phyloP scores from a whole-genome alignment of 2,113 vertebrate species.

The Cichladusa arquata region DNA sequence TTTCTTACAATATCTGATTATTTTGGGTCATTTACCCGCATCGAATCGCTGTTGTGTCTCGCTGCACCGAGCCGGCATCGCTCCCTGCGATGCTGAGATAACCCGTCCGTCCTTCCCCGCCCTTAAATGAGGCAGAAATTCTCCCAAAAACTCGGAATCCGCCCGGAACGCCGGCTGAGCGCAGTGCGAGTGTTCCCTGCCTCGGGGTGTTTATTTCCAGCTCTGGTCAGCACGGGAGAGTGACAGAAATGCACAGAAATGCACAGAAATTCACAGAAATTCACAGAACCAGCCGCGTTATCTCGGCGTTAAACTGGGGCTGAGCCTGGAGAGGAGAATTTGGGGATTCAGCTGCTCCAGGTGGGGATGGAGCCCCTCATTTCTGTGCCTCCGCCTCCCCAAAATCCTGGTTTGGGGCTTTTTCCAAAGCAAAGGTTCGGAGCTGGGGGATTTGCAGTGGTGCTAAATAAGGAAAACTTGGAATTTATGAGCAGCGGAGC shows the following conservation, averaged over 20 bases:
- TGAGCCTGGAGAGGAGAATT: no score
- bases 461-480: neutral
- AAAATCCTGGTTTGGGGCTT: accelerated
- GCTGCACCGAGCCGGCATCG: accelerated
- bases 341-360: neutral
- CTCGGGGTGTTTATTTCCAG: neutral
- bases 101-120: neutral
- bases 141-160: accelerated
- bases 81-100: neutral
- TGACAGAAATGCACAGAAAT: no score
- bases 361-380: no score
- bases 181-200: accelerated
- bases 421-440: neutral
- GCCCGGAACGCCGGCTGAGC: accelerated
- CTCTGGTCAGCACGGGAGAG: no score
- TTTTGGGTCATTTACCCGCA: accelerated
- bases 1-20: accelerated
- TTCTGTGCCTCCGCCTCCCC: neutral
- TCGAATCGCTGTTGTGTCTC: accelerated
- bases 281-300: no score
- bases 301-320: no score
- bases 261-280: no score
- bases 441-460: neutral
- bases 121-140: neutral
- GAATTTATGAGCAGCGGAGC: accelerated